Percentiles rank a stretch among this genome's conserved stretches.
phyloP scores from a whole-genome alignment of 2,113 vertebrate genomes.

The Anser brachyrhynchus region DNA sequence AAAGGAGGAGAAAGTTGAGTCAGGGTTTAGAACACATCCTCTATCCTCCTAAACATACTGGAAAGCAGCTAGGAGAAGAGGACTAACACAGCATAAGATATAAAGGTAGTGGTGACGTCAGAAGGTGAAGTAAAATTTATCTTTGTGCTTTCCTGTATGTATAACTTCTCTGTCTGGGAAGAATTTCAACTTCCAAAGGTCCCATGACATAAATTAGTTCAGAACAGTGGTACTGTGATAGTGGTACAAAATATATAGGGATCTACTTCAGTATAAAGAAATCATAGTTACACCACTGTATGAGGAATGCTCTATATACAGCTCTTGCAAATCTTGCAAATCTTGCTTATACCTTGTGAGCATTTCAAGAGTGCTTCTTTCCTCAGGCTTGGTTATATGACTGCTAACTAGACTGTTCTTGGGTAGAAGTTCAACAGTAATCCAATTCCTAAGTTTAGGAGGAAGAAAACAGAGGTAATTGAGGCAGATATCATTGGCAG shows the following conservation, averaged over 20 bases:
- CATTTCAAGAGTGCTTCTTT: not conserved
- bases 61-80: not conserved
- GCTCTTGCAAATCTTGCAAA: not conserved
- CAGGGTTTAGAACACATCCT: not conserved
- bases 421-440: not conserved
- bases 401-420: not conserved
- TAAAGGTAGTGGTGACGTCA: not conserved
- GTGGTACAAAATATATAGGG: not conserved
- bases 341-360: not conserved
- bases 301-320: not conserved
- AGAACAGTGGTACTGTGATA: not conserved
- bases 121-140: not conserved
- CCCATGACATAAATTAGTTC: not conserved
- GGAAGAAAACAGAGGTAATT: not conserved
- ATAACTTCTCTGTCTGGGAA: not conserved
- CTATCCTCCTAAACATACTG: not conserved
- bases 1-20: not conserved
- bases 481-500: not conserved
- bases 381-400: not conserved
- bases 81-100: rapidly evolving
- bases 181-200: not conserved
- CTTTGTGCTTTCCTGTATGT: not conserved
- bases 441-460: not conserved
- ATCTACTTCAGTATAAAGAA: not conserved
- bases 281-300: not conserved